Evolutionary conservation across 2,113 vertebrate species (phyloP), one percentile per base, ranked within the genome.

Genomic region (Charadrius vociferus): DNA sequence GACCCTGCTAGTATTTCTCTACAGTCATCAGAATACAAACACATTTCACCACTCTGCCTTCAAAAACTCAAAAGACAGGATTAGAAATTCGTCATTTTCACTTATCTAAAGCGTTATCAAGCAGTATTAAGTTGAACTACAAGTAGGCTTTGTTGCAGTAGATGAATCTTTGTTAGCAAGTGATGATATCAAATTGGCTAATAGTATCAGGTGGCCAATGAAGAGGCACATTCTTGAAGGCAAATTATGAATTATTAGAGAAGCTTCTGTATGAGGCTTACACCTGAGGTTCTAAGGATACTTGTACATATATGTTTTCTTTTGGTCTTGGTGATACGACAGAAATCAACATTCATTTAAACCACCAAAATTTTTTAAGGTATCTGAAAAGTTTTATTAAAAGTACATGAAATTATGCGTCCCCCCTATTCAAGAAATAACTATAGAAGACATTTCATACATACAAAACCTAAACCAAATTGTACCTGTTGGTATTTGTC

Each of bases 401-500:
- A 86, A 75, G 58, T 16, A 23, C 10, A 71, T 19, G 11, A 71
- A 86, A 86, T 56, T 45, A 65, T 14, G 24, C 24, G 59, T 16
- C 9, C 1, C 5, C 6, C 5, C 5, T 67, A 55, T 23, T 77
- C 1, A 43, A 4, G 5, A 75, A 77, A 20, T 56, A 72, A 20
- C 30, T 10, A 19, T 0, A 56, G 24, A 56, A 95, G 10, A 39
- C 16, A 85, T 49, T 61, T 67, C 22, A 55, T 22, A 87, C 13
- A 21, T 24, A 70, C 14, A 86, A 41, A 92, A 81, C 11, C 7
- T 59, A 52, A 91, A 66, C 6, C 16, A 67, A 92, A 91, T 88
- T 80, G 87, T 97, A 99, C 99, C 99, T 99, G 99, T 82, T 99
- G 98, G 72, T 99, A 99, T 96, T 99, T 99, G 97, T 99, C 99